phyloP scores from a whole-genome alignment of 2,113 vertebrate species.

The Chlorodrepanis virens region DNA sequence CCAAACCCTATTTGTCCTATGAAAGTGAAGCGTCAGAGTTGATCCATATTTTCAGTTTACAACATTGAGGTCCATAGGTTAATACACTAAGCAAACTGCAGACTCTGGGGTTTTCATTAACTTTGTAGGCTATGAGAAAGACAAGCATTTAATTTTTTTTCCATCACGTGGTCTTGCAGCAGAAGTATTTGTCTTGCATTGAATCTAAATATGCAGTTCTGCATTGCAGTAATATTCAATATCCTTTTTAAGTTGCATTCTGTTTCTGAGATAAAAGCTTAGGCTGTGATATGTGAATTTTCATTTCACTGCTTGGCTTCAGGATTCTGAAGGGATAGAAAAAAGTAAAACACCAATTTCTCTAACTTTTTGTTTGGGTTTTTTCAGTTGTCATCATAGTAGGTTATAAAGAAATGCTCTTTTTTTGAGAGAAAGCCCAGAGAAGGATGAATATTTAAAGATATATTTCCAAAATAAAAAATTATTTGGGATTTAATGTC shows the following conservation, averaged over 20 bases:
- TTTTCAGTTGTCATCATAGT: background rate
- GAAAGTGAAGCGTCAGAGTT: slow-evolving; percentile 37
- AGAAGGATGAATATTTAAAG: slow-evolving; percentile 32
- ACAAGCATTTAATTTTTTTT: slow-evolving; percentile 2
- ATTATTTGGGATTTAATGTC: background rate
- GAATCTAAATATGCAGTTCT: slow-evolving; percentile 4
- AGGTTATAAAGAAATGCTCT: background rate
- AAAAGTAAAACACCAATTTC: background rate
- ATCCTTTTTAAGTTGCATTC: background rate
- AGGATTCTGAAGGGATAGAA: background rate
- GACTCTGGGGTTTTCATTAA: background rate
- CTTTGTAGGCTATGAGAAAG: background rate
- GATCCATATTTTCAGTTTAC: slow-evolving; percentile 51
- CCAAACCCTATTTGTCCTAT: slow-evolving; percentile 46
- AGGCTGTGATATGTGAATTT: background rate
- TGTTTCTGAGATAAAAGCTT: slow-evolving; percentile 1
- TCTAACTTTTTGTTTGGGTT: background rate
- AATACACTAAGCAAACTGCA: slow-evolving; percentile 40
- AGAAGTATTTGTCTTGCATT: background rate
- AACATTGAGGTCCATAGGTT: slow-evolving; percentile 26
- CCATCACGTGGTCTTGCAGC: background rate
- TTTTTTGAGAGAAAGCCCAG: background rate
- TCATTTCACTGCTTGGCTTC: background rate
- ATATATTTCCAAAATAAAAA: slow-evolving; percentile 30
- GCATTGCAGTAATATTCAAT: slow-evolving; percentile 13